A percentile compares a stretch with the other conserved stretches of the same genome.
phyloP scores from a whole-genome alignment of 2,113 vertebrate species.

The Odontophorus gujanensis region DNA sequence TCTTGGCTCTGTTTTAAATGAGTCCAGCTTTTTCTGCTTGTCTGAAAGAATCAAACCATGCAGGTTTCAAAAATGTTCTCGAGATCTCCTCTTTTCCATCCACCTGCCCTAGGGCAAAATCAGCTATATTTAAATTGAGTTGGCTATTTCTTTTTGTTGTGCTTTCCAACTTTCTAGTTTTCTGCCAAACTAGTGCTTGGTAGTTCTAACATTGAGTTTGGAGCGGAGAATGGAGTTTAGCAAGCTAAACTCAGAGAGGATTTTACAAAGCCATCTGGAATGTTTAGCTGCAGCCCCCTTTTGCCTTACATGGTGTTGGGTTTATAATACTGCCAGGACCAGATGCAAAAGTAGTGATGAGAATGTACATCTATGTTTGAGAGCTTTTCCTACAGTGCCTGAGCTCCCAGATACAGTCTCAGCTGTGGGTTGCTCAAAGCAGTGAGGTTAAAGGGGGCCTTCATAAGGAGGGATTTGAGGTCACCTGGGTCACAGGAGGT shows the following conservation, averaged over 20 bases:
- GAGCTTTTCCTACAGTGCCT: not conserved
- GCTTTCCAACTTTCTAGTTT: not conserved
- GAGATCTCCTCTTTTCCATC: constrained; percentile 1
- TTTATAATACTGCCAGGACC: constrained; percentile 22
- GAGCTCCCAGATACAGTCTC: not conserved
- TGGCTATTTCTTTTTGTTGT: not conserved
- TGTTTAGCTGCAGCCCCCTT: constrained; percentile 1
- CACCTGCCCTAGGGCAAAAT: constrained; percentile 7
- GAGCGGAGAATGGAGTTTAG: constrained; percentile 31
- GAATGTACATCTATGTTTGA: not conserved
- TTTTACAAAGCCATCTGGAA: constrained; percentile 55
- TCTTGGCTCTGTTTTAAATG: constrained; percentile 64
- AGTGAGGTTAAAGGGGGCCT: not conserved
- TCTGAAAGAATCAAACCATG: constrained; percentile 48
- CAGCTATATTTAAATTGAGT: constrained; percentile 25
- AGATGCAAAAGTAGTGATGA: constrained; percentile 25
- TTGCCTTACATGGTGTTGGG: not conserved
- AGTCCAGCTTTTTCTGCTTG: constrained; percentile 48
- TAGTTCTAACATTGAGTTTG: not conserved
- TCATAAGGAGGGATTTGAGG: not conserved
- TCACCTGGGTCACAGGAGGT: not conserved
- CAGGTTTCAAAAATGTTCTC: constrained; percentile 41
- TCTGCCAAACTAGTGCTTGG: not conserved
- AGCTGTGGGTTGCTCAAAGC: not conserved
- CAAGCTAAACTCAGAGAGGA: constrained; percentile 22